These are phyloP conservation scores for Operophtera brumata DNA, from an alignment of 2,888 invertebrate species.

Conservation along the genomic window DNA sequence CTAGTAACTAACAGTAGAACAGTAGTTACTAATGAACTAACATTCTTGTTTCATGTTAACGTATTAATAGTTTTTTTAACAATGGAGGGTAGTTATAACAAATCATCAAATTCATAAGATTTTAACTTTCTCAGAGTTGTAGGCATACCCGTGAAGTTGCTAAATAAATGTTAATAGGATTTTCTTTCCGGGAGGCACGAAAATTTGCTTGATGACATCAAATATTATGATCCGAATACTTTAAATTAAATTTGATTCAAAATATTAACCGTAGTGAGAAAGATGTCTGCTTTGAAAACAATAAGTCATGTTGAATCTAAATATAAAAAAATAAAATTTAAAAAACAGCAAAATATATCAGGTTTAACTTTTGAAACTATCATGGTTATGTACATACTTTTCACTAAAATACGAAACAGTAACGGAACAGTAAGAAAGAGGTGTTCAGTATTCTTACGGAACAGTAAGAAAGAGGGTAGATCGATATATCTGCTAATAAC, in stretches of 20 bases:
- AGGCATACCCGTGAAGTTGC: not conserved
- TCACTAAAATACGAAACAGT: too few relatives aligned
- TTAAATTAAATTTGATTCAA: not conserved
- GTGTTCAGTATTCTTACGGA: too few relatives aligned
- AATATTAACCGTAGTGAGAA: not conserved
- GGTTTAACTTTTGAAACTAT: too few relatives aligned
- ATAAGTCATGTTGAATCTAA: too few relatives aligned
- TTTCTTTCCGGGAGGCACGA: conserved; percentile 11
- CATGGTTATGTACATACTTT: too few relatives aligned
- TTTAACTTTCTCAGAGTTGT: conserved; percentile 12
- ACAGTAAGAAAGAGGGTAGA: too few relatives aligned
- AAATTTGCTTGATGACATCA: not conserved
- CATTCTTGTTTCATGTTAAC: conserved; percentile 54
- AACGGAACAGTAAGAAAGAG: too few relatives aligned
- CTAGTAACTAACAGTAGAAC: conserved; percentile 31
- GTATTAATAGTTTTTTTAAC: conserved; percentile 39
- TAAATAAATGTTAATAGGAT: not conserved
- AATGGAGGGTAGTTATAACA: conserved; percentile 38
- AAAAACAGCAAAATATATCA: too few relatives aligned
- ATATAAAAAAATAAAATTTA: too few relatives aligned
- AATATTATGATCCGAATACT: not conserved
- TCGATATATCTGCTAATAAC: too few relatives aligned
- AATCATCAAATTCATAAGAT: conserved; percentile 27
- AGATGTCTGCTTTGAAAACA: too few relatives aligned
- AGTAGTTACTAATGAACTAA: conserved; percentile 44